Conservation (phyloP, 2,888 invertebrate genomes). For the Lycocerus yunnanus region DNA sequence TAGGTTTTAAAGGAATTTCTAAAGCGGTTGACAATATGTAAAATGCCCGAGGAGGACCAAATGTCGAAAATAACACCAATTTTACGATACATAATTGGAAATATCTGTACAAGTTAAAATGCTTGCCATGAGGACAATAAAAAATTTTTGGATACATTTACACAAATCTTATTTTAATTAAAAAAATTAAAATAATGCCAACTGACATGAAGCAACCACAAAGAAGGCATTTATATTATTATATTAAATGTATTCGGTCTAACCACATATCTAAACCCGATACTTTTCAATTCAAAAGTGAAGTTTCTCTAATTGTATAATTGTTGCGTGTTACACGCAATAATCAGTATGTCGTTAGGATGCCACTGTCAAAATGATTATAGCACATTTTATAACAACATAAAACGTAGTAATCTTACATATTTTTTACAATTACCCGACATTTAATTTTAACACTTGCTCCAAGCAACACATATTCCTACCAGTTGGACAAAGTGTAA, state of each 20-base stretch:
- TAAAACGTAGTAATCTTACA: not conserved
- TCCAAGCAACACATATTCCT: not conserved
- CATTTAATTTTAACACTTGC: not conserved
- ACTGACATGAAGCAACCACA: constrained; percentile 5
- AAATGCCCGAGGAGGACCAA: not conserved
- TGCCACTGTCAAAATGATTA: constrained; percentile 9
- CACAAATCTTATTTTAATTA: not conserved
- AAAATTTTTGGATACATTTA: not conserved
- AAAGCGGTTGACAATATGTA: not conserved
- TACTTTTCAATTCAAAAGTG: constrained; percentile 16
- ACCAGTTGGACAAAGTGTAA: not conserved
- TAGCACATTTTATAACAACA: constrained; percentile 11
- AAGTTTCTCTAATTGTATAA: constrained; percentile 26
- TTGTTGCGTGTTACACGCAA: constrained; percentile 26
- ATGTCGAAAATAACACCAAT: not conserved
- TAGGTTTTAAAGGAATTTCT: not conserved
- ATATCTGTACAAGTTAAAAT: not conserved
- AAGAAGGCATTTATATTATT: constrained; percentile 3
- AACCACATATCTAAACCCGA: constrained; percentile 8
- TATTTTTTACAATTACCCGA: not conserved
- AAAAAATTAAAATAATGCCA: not conserved
- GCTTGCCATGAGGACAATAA: not conserved
- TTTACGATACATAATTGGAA: not conserved
- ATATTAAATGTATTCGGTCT: constrained; percentile 5
- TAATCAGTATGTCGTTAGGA: constrained; percentile 12